Percentiles rank a stretch among this genome's conserved stretches.
Conservation (phyloP, 2,113 vertebrate genomes). For the Hipposideros armiger region DNA sequence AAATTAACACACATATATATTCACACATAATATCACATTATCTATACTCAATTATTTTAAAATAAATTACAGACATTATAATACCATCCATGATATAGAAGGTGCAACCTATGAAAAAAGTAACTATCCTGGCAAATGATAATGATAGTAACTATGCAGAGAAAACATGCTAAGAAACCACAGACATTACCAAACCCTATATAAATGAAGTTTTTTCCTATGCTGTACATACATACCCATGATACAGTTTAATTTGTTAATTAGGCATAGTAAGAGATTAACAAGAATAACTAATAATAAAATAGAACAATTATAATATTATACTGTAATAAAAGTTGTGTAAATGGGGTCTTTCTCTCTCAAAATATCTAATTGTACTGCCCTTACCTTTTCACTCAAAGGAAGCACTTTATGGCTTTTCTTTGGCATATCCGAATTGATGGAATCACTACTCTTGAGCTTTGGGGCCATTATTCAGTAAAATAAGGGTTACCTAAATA, state of each 20-base stretch:
- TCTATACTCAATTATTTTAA: not conserved
- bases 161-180: not conserved
- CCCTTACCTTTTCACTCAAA: not conserved
- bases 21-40: not conserved
- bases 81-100: slow-evolving; percentile 21
- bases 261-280: not conserved
- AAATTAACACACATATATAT: slow-evolving; percentile 3
- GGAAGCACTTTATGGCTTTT: not conserved
- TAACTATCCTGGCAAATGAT: not conserved
- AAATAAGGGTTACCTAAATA: not conserved
- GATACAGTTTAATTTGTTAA: not conserved
- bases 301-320: not conserved
- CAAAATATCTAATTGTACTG: not conserved
- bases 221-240: not conserved
- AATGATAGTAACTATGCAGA: not conserved
- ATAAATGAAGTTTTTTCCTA: not conserved
- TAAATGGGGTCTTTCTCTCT: not conserved
- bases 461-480: not conserved
- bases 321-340: not conserved
- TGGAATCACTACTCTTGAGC: not conserved
- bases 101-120: not conserved
- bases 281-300: not conserved
- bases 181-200: not conserved
- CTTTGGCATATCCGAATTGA: not conserved
- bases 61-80: slow-evolving; percentile 25